Evolutionary conservation across 1,140 invertebrate genomes (phyloP).

Genomic region (Drepana arcuata): DNA sequence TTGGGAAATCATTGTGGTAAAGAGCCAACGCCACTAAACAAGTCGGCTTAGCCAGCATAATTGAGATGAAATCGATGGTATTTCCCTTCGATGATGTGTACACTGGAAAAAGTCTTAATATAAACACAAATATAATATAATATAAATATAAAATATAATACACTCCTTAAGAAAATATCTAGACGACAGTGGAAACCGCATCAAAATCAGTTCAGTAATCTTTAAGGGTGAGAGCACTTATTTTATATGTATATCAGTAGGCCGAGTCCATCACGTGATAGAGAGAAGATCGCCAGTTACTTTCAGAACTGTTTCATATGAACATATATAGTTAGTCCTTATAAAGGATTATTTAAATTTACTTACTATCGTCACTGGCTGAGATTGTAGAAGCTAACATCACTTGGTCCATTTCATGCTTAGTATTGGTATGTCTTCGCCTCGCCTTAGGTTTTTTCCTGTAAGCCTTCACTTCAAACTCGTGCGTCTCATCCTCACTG

Average conservation of each 20-base stretch:
- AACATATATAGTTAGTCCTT: too few species aligned
- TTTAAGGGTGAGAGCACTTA: too few species aligned
- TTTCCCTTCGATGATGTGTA: slow-evolving; percentile 30
- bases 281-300: too few species aligned
- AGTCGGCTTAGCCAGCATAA: slow-evolving; percentile 63
- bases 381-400: slow-evolving; percentile 59
- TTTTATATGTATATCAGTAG: too few species aligned
- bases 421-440: slow-evolving; percentile 44
- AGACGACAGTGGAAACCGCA: too few species aligned
- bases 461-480: slow-evolving; percentile 29
- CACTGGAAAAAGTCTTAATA: slow-evolving; percentile 32
- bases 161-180: too few species aligned
- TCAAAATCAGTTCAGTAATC: too few species aligned
- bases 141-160: too few species aligned
- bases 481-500: slow-evolving; percentile 57
- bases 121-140: slow-evolving; percentile 1
- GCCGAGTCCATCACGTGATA: too few species aligned
- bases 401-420: slow-evolving; percentile 41
- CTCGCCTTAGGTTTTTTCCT: slow-evolving; percentile 54
- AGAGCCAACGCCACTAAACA: slow-evolving; percentile 58
- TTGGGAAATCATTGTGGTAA: slow-evolving; percentile 63
- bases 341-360: background rate
- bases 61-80: slow-evolving; percentile 61
- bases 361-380: slow-evolving; percentile 47
- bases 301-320: too few species aligned